Conservation (phyloP, 2,888 invertebrate genomes). For the Ennomos quercinarius region DNA sequence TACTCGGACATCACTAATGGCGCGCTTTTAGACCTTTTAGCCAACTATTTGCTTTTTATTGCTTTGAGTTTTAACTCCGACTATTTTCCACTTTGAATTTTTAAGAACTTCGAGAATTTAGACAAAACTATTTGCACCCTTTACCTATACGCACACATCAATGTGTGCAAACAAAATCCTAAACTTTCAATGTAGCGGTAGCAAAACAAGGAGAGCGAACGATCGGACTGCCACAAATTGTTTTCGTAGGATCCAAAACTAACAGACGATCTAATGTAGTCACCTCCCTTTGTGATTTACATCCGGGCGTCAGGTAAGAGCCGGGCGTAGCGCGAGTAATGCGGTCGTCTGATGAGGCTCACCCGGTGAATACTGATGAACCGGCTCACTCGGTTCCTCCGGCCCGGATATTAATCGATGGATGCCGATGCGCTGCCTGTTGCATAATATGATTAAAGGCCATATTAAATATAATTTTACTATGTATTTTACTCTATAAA, state of each 20-base stretch:
- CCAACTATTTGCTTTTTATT: slow-evolving; percentile 40
- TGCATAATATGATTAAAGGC: slow-evolving; percentile 49
- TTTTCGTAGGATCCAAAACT: slow-evolving; percentile 40
- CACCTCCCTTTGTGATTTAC: slow-evolving; percentile 48
- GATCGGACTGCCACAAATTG: slow-evolving; percentile 36
- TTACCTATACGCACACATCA: background rate
- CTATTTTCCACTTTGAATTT: background rate
- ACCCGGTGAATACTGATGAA: slow-evolving; percentile 70
- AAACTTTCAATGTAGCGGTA: slow-evolving; percentile 29
- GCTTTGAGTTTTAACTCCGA: slow-evolving; percentile 15
- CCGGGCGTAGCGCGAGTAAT: slow-evolving; percentile 50
- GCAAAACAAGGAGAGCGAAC: slow-evolving; percentile 23
- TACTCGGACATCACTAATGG: slow-evolving; percentile 45
- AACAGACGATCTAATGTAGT: slow-evolving; percentile 44
- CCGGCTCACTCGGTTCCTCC: slow-evolving; percentile 49
- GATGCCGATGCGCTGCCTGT: slow-evolving; percentile 46
- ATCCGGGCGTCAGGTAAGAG: slow-evolving; percentile 41
- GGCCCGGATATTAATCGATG: slow-evolving; percentile 56
- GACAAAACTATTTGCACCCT: background rate
- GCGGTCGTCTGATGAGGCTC: slow-evolving; percentile 60
- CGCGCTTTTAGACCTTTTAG: slow-evolving; percentile 38
- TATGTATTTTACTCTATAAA: background rate
- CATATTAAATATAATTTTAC: slow-evolving; percentile 29
- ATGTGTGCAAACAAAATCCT: slow-evolving; percentile 30
- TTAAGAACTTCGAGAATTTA: too few species aligned